phyloP scores from a whole-genome alignment of 2,113 vertebrate species.

The Siniperca knerii region DNA sequence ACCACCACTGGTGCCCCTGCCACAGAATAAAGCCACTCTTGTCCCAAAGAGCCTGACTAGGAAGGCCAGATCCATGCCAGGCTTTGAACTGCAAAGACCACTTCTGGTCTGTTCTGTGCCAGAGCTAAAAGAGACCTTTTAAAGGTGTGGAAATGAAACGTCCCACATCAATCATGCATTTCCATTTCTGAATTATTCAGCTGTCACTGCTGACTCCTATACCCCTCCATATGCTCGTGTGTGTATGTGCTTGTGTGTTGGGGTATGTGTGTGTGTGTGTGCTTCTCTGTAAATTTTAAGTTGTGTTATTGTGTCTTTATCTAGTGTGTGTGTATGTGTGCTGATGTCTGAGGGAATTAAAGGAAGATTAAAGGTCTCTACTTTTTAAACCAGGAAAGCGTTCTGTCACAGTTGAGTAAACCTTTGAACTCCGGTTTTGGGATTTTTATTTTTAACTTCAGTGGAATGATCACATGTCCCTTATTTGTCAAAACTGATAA shows the following conservation, averaged over 20 bases:
- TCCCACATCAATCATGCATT: conserved; percentile 94
- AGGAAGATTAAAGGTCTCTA: background rate
- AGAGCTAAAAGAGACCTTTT: conserved; percentile 79
- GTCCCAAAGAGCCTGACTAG: conserved; percentile 76
- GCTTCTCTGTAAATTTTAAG: background rate
- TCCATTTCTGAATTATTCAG: conserved; percentile 91
- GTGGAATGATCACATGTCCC: background rate
- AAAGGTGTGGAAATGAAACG: conserved; percentile 83
- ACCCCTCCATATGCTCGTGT: conserved; percentile 43
- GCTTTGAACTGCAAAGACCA: conserved; percentile 86
- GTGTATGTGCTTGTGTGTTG: conserved; percentile 7
- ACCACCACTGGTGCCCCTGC: conserved; percentile 62
- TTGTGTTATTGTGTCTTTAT: conserved; percentile 21
- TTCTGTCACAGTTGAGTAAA: background rate
- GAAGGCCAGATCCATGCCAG: conserved; percentile 76
- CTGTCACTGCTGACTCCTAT: conserved; percentile 74
- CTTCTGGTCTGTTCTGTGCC: conserved; percentile 65
- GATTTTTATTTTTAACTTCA: background rate
- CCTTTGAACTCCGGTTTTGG: background rate
- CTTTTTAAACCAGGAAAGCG: background rate
- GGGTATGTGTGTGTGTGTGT: background rate
- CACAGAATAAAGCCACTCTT: conserved; percentile 86
- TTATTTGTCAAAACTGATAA: background rate
- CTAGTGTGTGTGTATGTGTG: background rate
- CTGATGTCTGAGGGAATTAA: conserved; percentile 15